Percentiles rank a stretch among this genome's conserved stretches.
phyloP scores from a whole-genome alignment of 2,797 vertebrate species.

The Holocentrus rufus region DNA sequence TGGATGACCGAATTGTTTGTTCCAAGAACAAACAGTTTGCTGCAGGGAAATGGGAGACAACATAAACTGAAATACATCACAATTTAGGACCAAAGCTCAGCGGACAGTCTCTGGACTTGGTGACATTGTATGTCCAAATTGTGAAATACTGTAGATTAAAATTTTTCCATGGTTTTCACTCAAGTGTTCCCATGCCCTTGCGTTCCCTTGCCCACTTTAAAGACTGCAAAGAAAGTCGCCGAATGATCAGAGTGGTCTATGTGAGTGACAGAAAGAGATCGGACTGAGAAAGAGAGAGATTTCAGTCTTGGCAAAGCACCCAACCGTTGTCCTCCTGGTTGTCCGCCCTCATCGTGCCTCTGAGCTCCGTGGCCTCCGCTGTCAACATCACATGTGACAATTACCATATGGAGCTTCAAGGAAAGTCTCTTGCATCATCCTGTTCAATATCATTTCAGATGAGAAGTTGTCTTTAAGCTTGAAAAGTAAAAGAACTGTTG shows the following conservation, averaged over 20 bases:
- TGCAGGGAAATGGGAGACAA: constrained; percentile 55
- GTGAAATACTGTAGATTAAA: constrained; percentile 26
- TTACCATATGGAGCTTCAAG: constrained; percentile 9
- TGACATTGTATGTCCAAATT: constrained; percentile 25
- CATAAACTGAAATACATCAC: constrained; percentile 42
- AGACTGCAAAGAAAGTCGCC: constrained; percentile 13
- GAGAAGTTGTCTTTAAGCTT: too few species aligned
- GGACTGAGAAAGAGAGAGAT: not conserved
- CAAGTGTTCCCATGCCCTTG: constrained; percentile 2
- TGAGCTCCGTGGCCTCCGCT: constrained; percentile 18
- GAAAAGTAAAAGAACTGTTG: too few species aligned
- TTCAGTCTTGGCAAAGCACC: not conserved
- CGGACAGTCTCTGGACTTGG: constrained; percentile 28
- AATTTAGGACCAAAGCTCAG: constrained; percentile 23
- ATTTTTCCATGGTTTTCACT: not conserved
- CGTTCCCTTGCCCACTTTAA: constrained; percentile 4
- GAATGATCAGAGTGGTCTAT: constrained; percentile 7
- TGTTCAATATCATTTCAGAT: not conserved
- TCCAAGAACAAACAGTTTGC: constrained; percentile 67
- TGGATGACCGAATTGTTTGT: constrained; percentile 73
- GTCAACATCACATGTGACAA: constrained; percentile 31
- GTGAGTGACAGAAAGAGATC: constrained; percentile 1
- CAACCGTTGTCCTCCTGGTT: constrained; percentile 2
- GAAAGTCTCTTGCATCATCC: not conserved
- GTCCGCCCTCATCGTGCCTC: constrained; percentile 15